Percentiles rank a stretch among this genome's conserved stretches.
These are phyloP conservation scores for Halcyon malimbica DNA, from an alignment of 2,113 vertebrate genomes.

Conservation along the genomic window DNA sequence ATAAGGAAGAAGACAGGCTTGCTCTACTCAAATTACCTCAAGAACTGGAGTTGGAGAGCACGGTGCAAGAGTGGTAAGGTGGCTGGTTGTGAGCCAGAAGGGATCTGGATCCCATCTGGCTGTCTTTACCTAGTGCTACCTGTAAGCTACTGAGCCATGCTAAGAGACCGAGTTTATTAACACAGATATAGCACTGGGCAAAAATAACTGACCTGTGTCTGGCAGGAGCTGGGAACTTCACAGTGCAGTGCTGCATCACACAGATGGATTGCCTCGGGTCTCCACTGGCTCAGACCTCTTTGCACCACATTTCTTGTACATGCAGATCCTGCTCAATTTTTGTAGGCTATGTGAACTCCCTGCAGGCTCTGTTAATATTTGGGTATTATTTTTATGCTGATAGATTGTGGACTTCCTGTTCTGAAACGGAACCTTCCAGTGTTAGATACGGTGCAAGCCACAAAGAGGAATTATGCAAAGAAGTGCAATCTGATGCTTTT, in stretches of 20 bases:
- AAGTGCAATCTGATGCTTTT: not conserved
- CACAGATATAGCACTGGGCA: not conserved
- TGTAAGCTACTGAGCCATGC: not conserved
- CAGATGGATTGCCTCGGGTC: not conserved
- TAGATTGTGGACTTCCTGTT: not conserved
- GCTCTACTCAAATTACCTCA: not conserved
- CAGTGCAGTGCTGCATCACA: not conserved
- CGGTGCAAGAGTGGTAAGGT: not conserved
- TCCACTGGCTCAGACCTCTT: not conserved
- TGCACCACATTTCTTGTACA: not conserved
- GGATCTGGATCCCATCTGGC: not conserved
- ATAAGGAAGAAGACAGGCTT: not conserved
- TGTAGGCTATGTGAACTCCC: not conserved
- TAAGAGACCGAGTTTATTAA: not conserved
- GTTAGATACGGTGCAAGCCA: not conserved
- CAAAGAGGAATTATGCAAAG: not conserved
- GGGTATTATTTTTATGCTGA: not conserved
- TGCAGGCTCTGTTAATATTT: not conserved
- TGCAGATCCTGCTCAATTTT: not conserved
- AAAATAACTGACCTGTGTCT: not conserved
- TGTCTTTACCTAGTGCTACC: not conserved
- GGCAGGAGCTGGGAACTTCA: not conserved
- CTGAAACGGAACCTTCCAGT: not conserved
- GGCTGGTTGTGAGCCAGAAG: not conserved
- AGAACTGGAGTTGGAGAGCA: not conserved